Evolutionary conservation across 1,140 invertebrate genomes (phyloP), one percentile per base, ranked within the genome.

Genomic region (Euura lappo): DNA sequence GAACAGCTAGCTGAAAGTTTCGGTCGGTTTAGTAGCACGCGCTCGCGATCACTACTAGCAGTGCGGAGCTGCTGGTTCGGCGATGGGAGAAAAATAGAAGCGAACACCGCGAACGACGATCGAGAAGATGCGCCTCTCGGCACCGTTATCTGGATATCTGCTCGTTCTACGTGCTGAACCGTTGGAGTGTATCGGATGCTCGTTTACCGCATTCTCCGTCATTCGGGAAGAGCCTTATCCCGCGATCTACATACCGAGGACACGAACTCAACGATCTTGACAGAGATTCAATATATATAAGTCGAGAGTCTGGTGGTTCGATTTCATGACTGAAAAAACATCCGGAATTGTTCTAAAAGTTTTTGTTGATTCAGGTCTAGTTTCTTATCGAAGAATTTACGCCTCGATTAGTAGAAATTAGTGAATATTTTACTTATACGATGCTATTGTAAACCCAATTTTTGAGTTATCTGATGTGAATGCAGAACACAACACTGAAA

Each of bases 21-120:
- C 51, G 51, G 51, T 60, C 51, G 51, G 51, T n/a, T 60, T 60
- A 60, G 13, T 60, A 60, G 51, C 51, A 60, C 51, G 51, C 51
- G 51, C 51, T n/a, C 13, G 28, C 28, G 28, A 60, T n/a, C 10
- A n/a, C 6, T 60, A 60, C 51, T 60, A n/a, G 47, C 47, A 51
- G 6, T 6, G 47, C 47, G 47, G 1, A 51, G 28, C 28, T 28
- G 28, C 28, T 28, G 28, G 47, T 11, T 7, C 11, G 47, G 51
- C 4, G 51, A n/a, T 60, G 51, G 51, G 51, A 60, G 13, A 60
- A 60, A 60, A 11, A n/a, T 5, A 60, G 51, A 60, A 11, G 8
- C 0, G 28, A 28, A 28, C 28, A 28, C 28, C 28, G 28, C 28
- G 28, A 28, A n/a, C n/a, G n/a, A n/a, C n/a, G 51, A n/a, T n/a